Conservation (phyloP, 2,888 invertebrate genomes). For the Drosophila kokeensis region DNA sequence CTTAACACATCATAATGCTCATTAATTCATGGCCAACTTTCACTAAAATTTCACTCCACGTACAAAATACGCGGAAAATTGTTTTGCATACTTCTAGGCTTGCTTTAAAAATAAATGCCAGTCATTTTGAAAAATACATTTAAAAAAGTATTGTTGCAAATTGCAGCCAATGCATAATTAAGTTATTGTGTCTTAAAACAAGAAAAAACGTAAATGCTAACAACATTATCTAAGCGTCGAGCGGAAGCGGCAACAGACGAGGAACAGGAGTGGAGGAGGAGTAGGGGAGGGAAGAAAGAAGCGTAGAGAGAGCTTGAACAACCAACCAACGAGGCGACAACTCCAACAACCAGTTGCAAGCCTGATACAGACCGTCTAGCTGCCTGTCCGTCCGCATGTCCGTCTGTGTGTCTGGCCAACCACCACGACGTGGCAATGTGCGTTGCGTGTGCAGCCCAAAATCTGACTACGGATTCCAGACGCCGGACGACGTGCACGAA, state of each 20-base stretch:
- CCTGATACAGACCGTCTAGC: conserved; percentile 6
- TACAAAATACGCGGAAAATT: conserved; percentile 2
- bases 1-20: not conserved
- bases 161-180: conserved; percentile 74
- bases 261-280: not conserved
- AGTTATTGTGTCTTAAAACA: conserved; percentile 61
- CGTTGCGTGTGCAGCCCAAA: conserved; percentile 66
- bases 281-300: not conserved
- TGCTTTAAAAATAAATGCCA: conserved; percentile 18
- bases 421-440: conserved; percentile 60
- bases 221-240: conserved; percentile 69
- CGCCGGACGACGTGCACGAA: conserved; percentile 14
- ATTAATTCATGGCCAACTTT: not conserved
- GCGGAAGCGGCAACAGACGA: conserved; percentile 30
- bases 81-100: conserved; percentile 53
- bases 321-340: conserved; percentile 57
- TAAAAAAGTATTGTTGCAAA: conserved; percentile 49
- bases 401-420: conserved; percentile 69
- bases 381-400: conserved; percentile 5
- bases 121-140: conserved; percentile 62
- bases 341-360: conserved; percentile 59
- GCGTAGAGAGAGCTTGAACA: conserved; percentile 12
- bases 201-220: conserved; percentile 57
- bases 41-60: not conserved
- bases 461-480: conserved; percentile 43